Base-by-base conservation (phyloP, 2,113 vertebrate species). In the Clinocottus analis region DNA sequence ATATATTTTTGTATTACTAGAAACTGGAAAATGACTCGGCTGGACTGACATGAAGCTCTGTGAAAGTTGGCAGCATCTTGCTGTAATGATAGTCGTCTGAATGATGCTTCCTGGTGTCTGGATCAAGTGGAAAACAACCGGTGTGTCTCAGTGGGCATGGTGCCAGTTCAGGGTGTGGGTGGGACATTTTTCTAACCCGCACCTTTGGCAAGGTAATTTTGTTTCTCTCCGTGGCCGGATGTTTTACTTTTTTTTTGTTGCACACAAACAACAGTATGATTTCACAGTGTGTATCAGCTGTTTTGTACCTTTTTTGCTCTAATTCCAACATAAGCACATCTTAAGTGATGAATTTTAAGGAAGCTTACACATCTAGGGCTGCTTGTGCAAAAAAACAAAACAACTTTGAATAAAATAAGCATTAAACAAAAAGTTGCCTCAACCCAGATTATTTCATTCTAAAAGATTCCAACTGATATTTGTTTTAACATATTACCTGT, bases 101-200 rank as follows among this genome's bases (percentile, higher is more conserved):
- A 60, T 80, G 84, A 83, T 86, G 83, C 31, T 66, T 85, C 41
- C 55, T 69, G 47, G 5, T 88, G 71, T 83, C 80, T 90, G 77
- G 49, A 65, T 73, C 3, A 74, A 74, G 39, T 85, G 73, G 77
- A 85, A 89, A 89, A 86, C 68, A 83, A 74, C 68, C 17, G 4
- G 31, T 72, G 60, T 79, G 60, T 68, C 72, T 85, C 55, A 27
- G 23, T 35, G 65, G 78, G 73, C 59, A 29, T 7, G 9, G 8
- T 76, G 80, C 88, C 75, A 79, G 75, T 63, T 64, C 19, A 86
- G 79, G 66, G 58, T 66, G 58, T 74, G 77, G 58, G 53, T 51
- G 29, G 37, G 23, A 23, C 41, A 31, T n/a, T n/a, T 61, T 68
- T 19, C 37, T 63, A 27, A 61, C 49, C 60, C 0, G 29, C 45